Conservation (phyloP, 2,113 vertebrate species). For the Myxocyprinus asiaticus region DNA sequence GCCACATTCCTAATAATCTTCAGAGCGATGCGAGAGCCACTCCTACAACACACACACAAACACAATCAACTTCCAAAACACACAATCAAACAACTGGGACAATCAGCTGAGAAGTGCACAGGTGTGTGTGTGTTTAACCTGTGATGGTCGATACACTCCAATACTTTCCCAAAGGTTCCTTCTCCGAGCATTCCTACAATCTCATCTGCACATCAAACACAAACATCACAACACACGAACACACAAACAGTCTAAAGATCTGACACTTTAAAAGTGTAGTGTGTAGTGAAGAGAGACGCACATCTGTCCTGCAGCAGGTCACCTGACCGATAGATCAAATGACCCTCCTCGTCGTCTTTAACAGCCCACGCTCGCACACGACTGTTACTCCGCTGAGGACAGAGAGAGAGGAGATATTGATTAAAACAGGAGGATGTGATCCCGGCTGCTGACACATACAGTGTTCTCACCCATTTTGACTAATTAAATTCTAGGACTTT, state of each 20-base stretch:
- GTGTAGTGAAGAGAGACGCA: constrained; percentile 64
- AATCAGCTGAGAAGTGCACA: not conserved
- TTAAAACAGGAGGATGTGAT: no score
- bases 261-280: not conserved
- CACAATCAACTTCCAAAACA: not conserved
- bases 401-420: constrained; percentile 4
- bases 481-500: no score
- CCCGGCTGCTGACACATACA: no score
- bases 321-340: constrained; percentile 91
- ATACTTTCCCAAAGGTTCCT: constrained; percentile 93
- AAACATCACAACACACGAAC: not conserved
- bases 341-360: constrained; percentile 90
- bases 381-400: constrained; percentile 62
- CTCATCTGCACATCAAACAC: constrained; percentile 79
- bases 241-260: not conserved
- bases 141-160: constrained; percentile 89
- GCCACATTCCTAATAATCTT: constrained; percentile 97
- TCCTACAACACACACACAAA: constrained; percentile 65
- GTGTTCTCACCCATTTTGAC: no score
- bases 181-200: constrained; percentile 91
- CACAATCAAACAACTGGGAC: constrained; percentile 3
- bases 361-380: constrained; percentile 75
- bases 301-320: constrained; percentile 95
- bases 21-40: constrained; percentile 81
- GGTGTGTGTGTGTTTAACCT: constrained; percentile 72